Conservation (phyloP, 2,797 vertebrate genomes). For the Perodicticus potto region DNA sequence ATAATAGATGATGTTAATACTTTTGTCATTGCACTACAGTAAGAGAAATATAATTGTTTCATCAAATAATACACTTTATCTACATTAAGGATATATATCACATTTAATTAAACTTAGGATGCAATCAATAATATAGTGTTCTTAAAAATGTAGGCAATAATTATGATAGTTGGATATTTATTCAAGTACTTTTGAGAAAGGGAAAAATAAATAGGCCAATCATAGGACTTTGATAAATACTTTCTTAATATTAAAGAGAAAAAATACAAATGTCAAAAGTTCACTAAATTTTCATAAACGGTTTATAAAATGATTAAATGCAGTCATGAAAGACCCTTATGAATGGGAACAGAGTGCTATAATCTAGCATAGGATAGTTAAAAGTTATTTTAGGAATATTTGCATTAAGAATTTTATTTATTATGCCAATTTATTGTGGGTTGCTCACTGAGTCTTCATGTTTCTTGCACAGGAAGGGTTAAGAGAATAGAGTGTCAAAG, state of each 20-base stretch:
- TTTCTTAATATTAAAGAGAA: conserved; percentile 46
- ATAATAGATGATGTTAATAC: neutral
- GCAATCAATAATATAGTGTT: neutral
- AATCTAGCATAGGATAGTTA: neutral
- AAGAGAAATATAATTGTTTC: neutral
- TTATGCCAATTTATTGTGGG: neutral
- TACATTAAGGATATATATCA: neutral
- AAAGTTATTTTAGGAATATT: conserved; percentile 36
- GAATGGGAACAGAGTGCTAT: neutral
- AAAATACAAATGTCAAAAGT: conserved; percentile 2
- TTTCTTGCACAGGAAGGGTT: neutral
- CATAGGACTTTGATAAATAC: neutral
- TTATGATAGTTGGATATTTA: neutral
- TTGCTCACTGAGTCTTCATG: neutral
- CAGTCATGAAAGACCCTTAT: neutral
- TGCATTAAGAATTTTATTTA: neutral
- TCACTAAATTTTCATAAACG: neutral
- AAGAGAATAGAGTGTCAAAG: neutral
- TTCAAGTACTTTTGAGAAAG: neutral
- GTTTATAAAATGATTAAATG: conserved; percentile 24
- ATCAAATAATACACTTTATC: conserved; percentile 10
- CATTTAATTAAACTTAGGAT: neutral
- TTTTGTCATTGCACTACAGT: neutral
- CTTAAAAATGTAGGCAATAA: neutral
- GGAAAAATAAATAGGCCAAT: neutral